A percentile compares a stretch with the other conserved stretches of the same genome.
Conservation (phyloP, 1,140 invertebrate genomes). For the Bombus soroeensis region DNA sequence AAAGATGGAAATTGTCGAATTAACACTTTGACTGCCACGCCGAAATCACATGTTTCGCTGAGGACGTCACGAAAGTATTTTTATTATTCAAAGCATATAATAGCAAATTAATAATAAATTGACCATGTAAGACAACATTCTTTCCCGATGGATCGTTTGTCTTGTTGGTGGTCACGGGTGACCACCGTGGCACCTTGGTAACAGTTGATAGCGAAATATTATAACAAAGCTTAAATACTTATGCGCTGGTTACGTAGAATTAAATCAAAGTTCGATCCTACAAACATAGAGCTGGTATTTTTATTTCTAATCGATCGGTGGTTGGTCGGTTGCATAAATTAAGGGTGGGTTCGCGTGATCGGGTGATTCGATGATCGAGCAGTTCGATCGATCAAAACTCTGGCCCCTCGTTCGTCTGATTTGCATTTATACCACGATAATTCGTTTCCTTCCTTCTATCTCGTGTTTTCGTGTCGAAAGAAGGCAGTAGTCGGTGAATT, state of each 20-base stretch:
- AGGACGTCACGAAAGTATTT: no score
- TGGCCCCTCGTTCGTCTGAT: neutral
- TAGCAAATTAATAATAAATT: no score
- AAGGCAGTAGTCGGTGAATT: neutral
- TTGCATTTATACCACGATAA: constrained; percentile 23
- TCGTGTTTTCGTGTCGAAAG: neutral
- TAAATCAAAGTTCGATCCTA: neutral
- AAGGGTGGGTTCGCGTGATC: neutral
- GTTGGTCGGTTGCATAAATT: neutral
- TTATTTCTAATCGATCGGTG: neutral
- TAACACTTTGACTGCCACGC: no score
- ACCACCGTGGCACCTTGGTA: no score
- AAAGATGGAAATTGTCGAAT: no score
- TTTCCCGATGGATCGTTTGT: no score
- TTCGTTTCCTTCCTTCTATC: constrained; percentile 3
- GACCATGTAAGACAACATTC: no score
- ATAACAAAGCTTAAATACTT: neutral
- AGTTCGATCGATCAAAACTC: constrained; percentile 2
- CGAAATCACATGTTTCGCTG: no score
- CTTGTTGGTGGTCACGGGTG: no score
- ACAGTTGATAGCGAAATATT: no score
- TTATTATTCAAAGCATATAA: no score
- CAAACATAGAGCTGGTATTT: no score
- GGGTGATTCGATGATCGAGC: neutral
- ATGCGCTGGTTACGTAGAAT: accelerated